A percentile compares a stretch with the other conserved stretches of the same genome.
Evolutionary conservation across 2,888 invertebrate genomes (phyloP).

Genomic region (Junonia oenone): DNA sequence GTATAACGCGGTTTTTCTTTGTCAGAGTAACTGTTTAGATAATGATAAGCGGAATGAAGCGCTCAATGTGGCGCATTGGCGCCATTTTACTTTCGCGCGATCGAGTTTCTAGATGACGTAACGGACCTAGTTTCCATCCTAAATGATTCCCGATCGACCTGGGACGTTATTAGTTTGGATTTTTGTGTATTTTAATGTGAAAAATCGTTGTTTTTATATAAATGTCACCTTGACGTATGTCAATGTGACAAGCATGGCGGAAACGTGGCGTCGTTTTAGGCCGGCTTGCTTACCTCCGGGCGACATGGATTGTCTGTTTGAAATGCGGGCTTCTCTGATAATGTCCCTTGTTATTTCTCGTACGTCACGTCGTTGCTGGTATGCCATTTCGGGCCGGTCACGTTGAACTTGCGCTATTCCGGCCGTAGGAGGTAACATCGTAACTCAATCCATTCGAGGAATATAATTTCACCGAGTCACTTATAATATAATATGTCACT

Average conservation of each 20-base stretch:
- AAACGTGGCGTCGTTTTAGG: constrained; percentile 73
- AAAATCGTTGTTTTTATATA: constrained; percentile 67
- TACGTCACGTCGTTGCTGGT: constrained; percentile 69
- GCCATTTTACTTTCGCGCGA: constrained; percentile 74
- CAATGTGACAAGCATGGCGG: constrained; percentile 78
- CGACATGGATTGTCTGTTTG: constrained; percentile 66
- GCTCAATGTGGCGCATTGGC: constrained; percentile 48
- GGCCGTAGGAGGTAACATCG: constrained; percentile 75
- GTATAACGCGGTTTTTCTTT: background rate
- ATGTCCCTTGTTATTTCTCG: constrained; percentile 70
- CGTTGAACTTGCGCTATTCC: constrained; percentile 69
- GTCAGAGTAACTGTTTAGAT: constrained; percentile 15
- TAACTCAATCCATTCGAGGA: constrained; percentile 68
- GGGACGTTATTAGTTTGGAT: constrained; percentile 34
- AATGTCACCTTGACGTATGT: constrained; percentile 79
- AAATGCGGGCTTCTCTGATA: constrained; percentile 65
- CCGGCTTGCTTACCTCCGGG: constrained; percentile 66
- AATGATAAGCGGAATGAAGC: constrained; percentile 18
- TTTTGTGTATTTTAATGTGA: constrained; percentile 41
- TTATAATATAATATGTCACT: constrained; percentile 12
- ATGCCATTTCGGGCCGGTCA: constrained; percentile 74
- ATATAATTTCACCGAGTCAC: constrained; percentile 23
- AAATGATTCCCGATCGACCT: constrained; percentile 31
- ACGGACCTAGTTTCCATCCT: constrained; percentile 50
- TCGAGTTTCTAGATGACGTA: constrained; percentile 65